Base-by-base conservation (phyloP, 2,113 vertebrate genomes). In the Merops nubicus region DNA sequence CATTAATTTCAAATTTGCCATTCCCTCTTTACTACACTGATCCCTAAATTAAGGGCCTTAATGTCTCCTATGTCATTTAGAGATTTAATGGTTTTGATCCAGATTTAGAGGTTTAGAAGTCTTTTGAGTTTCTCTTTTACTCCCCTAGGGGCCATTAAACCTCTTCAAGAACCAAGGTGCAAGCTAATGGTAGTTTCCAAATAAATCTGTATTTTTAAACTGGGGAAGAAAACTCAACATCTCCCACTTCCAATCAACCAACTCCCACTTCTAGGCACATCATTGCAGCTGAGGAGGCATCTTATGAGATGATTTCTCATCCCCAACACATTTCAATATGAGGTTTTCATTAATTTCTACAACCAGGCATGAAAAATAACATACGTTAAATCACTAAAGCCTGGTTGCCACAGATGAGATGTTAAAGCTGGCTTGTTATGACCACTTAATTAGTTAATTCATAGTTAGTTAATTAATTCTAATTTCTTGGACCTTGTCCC, bases 1-100 rank as follows among this genome's bases (percentile, higher is more conserved):
- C 95, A 98, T 98, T 98, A 97, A 97, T 98, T 98, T 97, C 83
- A 93, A 96, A 97, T 96, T 97, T 97, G 93, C 93, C 94, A 94
- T 96, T 97, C 91, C 83, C 81, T 95, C 97, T 96, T 92, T 97
- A 93, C 89, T 95, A 80, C 93, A 75, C 88, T 93, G 96, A 98
- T 98, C 95, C 85, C 89, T 89, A 93, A 97, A 97, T 96, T 95
- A 92, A 75, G 73, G 50, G n/a, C 65, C 6, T 89, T 91, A 96
- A 54, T 74, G 82, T 77, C 84, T 97, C 47, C 73, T 54, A 8
- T 91, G 84, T 83, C 89, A 84, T 93, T 96, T 70, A 83, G 73
- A 28, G 64, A 96, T 96, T 97, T 95, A 96, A 97, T 56, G 31
- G 77, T 43, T 96, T 96, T 80, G 38, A 97, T 83, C 79, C 42